Evolutionary conservation across 1,140 invertebrate genomes (phyloP), one percentile per base, ranked within the genome.

Genomic region (Conus betulinus): DNA sequence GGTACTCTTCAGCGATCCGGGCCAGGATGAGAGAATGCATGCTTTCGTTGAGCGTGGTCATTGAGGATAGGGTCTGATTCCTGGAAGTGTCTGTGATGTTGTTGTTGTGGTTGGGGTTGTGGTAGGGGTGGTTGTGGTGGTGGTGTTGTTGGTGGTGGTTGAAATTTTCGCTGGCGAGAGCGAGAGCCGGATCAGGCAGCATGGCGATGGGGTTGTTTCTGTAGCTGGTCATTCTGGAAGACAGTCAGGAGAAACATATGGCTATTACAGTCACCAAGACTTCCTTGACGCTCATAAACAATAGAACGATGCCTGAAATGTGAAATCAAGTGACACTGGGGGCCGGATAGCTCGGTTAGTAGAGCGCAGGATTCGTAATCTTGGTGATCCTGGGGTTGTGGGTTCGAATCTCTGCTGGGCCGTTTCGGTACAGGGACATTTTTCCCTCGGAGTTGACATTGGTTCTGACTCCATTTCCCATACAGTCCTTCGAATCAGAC

Each of bases 1-100:
- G 76, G 60, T 85, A 89, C 51, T 89, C 63, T 53, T 89, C 67
- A 0, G 85, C 88, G 88, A 88, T 88, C 10, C 51, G n/a, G 51
- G 74, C 51, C 63, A 88, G 83, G 15, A 57, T 55, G 6, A 81
- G 15, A n/a, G 79, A 23, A 10, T 76, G 23, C 7, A 20, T 39
- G 39, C 57, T 39, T 23, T 39, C 7, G 27, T 52, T 67, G 15
- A 52, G 27, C 15, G 20, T 13, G 17, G 11, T 51, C 53, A 23
- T 3, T 5, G 86, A 55, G 17, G 86, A 25, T 7, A 55, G 27
- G 4, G 55, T 15, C n/a, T 27, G 20, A 25, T 63, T 85, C 52
- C 23, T 5, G n/a, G 17, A 15, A 15, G n/a, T 4, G 67, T 27
- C 55, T 13, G 15, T 86, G n/a, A 63, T 53, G 53, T 25, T 84